phyloP scores from a whole-genome alignment of 2,113 vertebrate genomes.

The Proteles cristata region DNA sequence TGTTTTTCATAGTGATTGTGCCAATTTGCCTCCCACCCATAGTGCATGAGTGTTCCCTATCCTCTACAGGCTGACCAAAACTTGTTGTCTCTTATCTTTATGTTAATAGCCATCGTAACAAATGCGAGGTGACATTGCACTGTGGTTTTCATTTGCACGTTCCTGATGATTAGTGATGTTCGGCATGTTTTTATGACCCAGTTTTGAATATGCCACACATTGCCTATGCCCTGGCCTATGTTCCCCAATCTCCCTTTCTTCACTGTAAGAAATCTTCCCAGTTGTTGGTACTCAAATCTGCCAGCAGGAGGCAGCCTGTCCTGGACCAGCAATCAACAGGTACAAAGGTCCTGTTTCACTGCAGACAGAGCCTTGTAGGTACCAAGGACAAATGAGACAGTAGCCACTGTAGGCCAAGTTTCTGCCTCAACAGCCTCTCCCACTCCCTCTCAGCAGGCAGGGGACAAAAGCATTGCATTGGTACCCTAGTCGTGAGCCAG shows the following conservation, averaged over 20 bases:
- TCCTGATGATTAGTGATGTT: not conserved
- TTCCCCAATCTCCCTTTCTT: not conserved
- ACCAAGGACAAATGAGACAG: not conserved
- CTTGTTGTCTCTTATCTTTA: not conserved
- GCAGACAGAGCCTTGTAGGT: not conserved
- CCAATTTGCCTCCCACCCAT: not conserved
- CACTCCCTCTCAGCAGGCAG: not conserved
- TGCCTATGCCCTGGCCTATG: not conserved
- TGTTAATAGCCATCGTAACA: not conserved
- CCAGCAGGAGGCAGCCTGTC: not conserved
- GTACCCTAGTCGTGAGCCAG: not conserved
- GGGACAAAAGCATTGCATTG: not conserved
- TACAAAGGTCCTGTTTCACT: not conserved
- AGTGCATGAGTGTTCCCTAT: not conserved
- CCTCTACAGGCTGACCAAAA: not conserved
- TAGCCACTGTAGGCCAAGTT: not conserved
- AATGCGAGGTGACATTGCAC: not conserved
- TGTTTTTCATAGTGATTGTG: not conserved
- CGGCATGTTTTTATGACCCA: not conserved
- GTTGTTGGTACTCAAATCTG: not conserved
- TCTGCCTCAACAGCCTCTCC: slow-evolving; percentile 6
- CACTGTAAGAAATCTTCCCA: not conserved
- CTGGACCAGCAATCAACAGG: not conserved
- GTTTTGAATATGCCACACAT: not conserved
- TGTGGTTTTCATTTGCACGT: not conserved